Conservation (phyloP, 2,888 invertebrate genomes). For the Helleia helle region DNA sequence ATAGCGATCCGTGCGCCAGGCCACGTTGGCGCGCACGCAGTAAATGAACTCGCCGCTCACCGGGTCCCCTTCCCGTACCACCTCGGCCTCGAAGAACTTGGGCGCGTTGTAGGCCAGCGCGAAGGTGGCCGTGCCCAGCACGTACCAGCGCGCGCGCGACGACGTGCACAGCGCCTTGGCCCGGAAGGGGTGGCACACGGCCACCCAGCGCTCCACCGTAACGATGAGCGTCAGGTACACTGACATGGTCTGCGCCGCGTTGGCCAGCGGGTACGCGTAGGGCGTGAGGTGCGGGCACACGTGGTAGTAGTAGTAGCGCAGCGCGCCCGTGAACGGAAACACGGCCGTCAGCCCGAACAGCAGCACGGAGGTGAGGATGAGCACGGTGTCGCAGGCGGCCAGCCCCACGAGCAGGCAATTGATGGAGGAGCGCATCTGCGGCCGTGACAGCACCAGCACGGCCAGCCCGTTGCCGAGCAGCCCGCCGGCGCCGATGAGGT, state of each 20-base stretch:
- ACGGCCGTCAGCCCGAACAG: conserved; percentile 92
- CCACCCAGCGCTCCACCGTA: conserved; percentile 94
- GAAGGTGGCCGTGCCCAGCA: conserved; percentile 85
- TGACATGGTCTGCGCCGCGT: conserved; percentile 93
- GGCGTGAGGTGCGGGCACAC: conserved; percentile 88
- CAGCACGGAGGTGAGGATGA: conserved; percentile 88
- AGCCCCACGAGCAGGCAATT: conserved; percentile 95
- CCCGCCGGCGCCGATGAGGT: conserved; percentile 86
- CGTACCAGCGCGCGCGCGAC: conserved; percentile 87
- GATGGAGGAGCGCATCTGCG: conserved; percentile 96
- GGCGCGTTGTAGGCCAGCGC: conserved; percentile 91
- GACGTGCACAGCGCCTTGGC: conserved; percentile 94
- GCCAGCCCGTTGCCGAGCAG: conserved; percentile 92
- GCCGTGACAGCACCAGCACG: conserved; percentile 91
- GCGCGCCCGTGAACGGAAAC: conserved; percentile 84
- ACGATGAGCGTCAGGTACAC: conserved; percentile 94
- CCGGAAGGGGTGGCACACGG: conserved; percentile 91
- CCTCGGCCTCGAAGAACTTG: conserved; percentile 81
- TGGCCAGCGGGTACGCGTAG: conserved; percentile 86
- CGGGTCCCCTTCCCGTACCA: conserved; percentile 52
- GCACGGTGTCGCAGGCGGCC: conserved; percentile 93
- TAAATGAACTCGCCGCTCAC: conserved; percentile 76
- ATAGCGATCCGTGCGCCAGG: conserved; percentile 82
- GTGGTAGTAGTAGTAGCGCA: conserved; percentile 85
- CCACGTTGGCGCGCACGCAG: conserved; percentile 79